Evolutionary conservation across 1,140 invertebrate genomes (phyloP).

Genomic region (Camponotus floridanus): DNA sequence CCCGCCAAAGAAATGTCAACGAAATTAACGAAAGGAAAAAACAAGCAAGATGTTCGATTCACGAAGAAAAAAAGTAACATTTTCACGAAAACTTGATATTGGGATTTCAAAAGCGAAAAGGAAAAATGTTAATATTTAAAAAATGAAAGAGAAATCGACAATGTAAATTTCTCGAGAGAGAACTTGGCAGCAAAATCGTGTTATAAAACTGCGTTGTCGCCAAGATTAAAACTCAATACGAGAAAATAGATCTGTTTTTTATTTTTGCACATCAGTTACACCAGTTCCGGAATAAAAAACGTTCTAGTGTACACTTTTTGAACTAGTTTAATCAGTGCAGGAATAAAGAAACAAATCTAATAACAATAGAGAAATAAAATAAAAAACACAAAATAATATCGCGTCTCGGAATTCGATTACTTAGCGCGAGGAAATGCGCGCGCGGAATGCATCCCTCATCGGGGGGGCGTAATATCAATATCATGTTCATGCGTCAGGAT

Average conservation of each 20-base stretch:
- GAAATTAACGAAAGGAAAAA: slow-evolving; percentile 40
- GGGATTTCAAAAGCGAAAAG: not conserved
- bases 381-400: slow-evolving; percentile 28
- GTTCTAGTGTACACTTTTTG: too few species aligned
- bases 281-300: too few species aligned
- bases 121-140: not conserved
- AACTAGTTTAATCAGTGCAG: too few species aligned
- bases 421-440: slow-evolving; percentile 11
- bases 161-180: slow-evolving; percentile 6
- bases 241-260: not conserved
- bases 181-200: not conserved
- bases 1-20: slow-evolving; percentile 18
- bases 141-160: slow-evolving; percentile 3
- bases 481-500: slow-evolving; percentile 50
- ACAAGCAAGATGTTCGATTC: not conserved
- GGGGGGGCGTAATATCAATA: slow-evolving; percentile 53
- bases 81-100: not conserved
- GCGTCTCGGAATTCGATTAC: slow-evolving; percentile 22
- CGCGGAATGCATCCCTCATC: not conserved
- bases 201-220: slow-evolving; percentile 8
- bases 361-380: slow-evolving; percentile 24
- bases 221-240: slow-evolving; percentile 23
- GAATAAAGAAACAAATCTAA: too few species aligned
- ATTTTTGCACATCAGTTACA: too few species aligned
- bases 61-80: not conserved